Evolutionary conservation across 2,888 invertebrate species (phyloP).

Genomic region (Coelopa pilipes): DNA sequence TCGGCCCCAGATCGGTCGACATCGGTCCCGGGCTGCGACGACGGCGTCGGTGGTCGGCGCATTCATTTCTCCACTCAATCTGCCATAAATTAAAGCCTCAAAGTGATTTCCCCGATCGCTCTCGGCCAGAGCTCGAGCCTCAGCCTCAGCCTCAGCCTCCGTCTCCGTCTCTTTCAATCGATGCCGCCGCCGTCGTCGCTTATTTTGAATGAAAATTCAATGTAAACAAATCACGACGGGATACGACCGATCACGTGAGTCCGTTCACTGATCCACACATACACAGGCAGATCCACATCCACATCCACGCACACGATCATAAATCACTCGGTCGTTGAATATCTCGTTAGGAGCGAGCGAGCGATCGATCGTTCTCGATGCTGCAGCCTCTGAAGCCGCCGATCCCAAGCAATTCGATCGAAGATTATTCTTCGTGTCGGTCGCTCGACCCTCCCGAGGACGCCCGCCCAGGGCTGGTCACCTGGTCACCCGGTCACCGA

Average conservation of each 20-base stretch:
- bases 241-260: slow-evolving; percentile 15
- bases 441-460: too few species aligned
- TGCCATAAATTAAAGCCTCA: slow-evolving; percentile 7
- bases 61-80: slow-evolving; percentile 6
- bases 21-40: too few species aligned
- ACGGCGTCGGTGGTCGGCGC: slow-evolving; percentile 7
- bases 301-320: slow-evolving; percentile 12
- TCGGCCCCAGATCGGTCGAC: too few species aligned
- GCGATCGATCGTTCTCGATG: background rate
- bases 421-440: background rate
- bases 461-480: too few species aligned
- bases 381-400: background rate
- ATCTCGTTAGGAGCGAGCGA: slow-evolving; percentile 20
- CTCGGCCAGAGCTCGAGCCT: background rate
- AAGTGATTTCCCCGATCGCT: slow-evolving; percentile 7
- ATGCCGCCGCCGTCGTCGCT: slow-evolving; percentile 2
- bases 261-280: background rate
- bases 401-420: background rate
- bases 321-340: slow-evolving; percentile 26
- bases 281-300: background rate
- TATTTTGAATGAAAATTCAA: slow-evolving; percentile 23
- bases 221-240: slow-evolving; percentile 34
- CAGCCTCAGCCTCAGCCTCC: too few species aligned
- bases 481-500: too few species aligned
- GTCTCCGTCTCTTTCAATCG: background rate